These are phyloP conservation scores for Melanaphis sacchari DNA, from an alignment of 1,140 invertebrate species.

Conservation along the genomic window DNA sequence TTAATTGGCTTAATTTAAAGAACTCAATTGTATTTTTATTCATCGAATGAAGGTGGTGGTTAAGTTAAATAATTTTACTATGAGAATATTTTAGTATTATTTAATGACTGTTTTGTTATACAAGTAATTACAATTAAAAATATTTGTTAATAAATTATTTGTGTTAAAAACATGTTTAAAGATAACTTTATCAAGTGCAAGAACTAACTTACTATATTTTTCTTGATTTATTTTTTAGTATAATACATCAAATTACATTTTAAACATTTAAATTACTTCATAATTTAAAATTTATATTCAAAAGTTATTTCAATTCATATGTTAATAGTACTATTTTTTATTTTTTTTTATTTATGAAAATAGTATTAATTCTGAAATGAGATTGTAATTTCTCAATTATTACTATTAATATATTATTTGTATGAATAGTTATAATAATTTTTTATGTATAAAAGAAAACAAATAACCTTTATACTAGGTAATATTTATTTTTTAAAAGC, in stretches of 20 bases:
- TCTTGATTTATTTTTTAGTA: not conserved
- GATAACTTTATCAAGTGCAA: not conserved
- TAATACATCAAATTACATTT: not conserved
- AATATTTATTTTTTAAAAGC: slow-evolving; percentile 13
- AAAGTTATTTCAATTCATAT: not conserved
- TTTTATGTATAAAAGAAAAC: not conserved
- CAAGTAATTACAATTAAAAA: not conserved
- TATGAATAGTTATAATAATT: not conserved
- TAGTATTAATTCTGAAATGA: not conserved
- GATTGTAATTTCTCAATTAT: not conserved
- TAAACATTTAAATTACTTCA: not conserved
- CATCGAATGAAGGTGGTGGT: not conserved
- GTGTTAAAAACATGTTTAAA: not conserved
- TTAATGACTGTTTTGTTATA: slow-evolving; percentile 17
- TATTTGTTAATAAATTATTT: not conserved
- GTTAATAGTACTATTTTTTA: not conserved
- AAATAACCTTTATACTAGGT: not conserved
- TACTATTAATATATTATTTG: not conserved
- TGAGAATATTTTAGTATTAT: not conserved
- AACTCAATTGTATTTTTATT: not conserved
- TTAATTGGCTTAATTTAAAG: not conserved
- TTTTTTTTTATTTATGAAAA: not conserved
- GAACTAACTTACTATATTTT: not conserved
- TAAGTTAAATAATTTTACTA: not conserved
- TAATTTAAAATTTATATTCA: not conserved